Base-by-base conservation (phyloP, 2,113 vertebrate species). In the Agapornis roseicollis region DNA sequence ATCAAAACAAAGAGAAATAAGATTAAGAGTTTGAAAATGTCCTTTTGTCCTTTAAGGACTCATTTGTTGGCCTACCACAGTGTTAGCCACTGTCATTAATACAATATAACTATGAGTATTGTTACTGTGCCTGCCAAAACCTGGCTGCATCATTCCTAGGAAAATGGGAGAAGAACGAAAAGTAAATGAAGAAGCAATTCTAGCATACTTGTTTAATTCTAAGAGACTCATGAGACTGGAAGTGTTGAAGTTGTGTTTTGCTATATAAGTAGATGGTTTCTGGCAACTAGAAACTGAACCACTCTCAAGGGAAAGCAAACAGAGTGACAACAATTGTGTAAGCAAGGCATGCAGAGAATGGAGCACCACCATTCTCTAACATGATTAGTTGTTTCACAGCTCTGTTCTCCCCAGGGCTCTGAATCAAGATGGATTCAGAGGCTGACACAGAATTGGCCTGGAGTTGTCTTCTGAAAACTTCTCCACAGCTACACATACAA, bases 361-460 rank as follows among this genome's bases (percentile, higher is more conserved):
- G 37, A 63, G 37, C 37, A 52, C 7, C 37, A 24, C 58, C 56
- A 58, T 39, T 27, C 29, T 61, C 37, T 31, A 24, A 39, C 9
- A 11, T 3, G 5, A 70, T 22, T 63, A 33, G 35, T 25, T 85
- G 13, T 46, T 90, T 23, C n/a, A 52, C 19, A 33, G 42, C 37
- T 76, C 33, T 14, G 6, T 46, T 39, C 7, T 1, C 41, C 70
- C 61, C 56, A 37, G 71, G 68, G 19, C 22, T 80, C 58, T 55
- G 41, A 56, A 81, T 58, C 35, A 37, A 77, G 42, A 42, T 6
- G 14, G 18, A 33, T 55, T 84, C 41, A 66, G 60, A 50, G 31
- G 11, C 0, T 41, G 17, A 42, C 0, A 1, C 42, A 46, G n/a
- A 80, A 61, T 0, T 11, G 11, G n/a, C 14, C 33, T 80, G 23